These are phyloP conservation scores for Stenodera caucasica DNA, from an alignment of 2,888 invertebrate species.

Conservation along the genomic window DNA sequence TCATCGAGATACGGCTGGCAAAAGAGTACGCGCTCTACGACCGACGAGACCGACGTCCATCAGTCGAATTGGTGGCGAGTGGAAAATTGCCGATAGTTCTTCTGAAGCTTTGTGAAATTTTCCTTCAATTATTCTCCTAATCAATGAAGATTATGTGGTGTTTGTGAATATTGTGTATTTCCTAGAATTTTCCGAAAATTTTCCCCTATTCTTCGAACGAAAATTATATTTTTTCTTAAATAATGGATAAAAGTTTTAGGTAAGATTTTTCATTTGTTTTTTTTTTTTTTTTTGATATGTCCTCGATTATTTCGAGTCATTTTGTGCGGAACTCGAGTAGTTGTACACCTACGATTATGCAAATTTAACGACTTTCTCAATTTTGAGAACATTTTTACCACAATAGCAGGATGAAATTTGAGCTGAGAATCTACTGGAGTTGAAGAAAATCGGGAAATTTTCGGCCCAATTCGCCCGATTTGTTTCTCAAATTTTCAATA, in stretches of 20 bases:
- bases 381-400: background rate
- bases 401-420: background rate
- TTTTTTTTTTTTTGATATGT: background rate
- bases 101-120: too few relatives aligned
- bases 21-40: constrained; percentile 28
- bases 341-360: background rate
- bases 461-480: background rate
- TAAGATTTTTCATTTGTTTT: background rate
- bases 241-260: background rate
- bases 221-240: too few relatives aligned
- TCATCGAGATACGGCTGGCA: constrained; percentile 20
- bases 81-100: background rate
- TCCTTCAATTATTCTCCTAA: too few relatives aligned
- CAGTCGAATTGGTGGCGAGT: background rate
- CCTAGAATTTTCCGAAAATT: too few relatives aligned
- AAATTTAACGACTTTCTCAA: background rate
- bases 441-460: background rate
- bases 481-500: background rate
- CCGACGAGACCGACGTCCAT: constrained; percentile 17
- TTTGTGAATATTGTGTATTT: too few relatives aligned
- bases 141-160: too few relatives aligned
- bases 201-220: too few relatives aligned
- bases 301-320: background rate
- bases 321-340: background rate
- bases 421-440: background rate